Evolutionary conservation across 2,797 vertebrate species (phyloP).

Genomic region (Sebastes minor): DNA sequence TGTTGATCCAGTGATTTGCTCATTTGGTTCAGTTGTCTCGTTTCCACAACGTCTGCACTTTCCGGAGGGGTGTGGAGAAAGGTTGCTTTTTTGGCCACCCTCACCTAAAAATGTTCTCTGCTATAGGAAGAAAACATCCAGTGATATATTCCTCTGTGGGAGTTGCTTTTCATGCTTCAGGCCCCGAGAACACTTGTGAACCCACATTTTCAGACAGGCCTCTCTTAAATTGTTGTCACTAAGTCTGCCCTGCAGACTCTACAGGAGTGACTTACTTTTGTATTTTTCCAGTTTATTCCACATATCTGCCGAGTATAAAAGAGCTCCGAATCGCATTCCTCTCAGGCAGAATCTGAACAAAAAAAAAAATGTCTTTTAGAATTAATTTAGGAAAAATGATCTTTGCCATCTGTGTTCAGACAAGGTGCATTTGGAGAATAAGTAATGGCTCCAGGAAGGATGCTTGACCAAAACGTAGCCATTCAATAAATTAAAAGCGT

Average conservation of each 20-base stretch:
- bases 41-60: conserved; percentile 25
- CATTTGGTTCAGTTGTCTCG: conserved; percentile 33
- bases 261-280: conserved; percentile 2
- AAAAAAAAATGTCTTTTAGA: conserved; percentile 13
- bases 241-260: conserved; percentile 14
- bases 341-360: not conserved
- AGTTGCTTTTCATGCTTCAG: conserved; percentile 31
- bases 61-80: not conserved
- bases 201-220: conserved; percentile 6
- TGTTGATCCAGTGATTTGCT: conserved; percentile 29
- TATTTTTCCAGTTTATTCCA: not conserved
- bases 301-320: conserved; percentile 4
- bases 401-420: not conserved
- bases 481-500: conserved; percentile 1
- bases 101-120: conserved; percentile 25
- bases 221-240: conserved; percentile 7
- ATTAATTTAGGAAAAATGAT: not conserved
- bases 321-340: not conserved
- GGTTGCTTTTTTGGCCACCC: not conserved
- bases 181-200: not conserved
- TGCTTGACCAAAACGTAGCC: not conserved
- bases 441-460: not conserved
- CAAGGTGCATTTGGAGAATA: not conserved
- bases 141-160: conserved; percentile 6
- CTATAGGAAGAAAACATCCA: not conserved